Evolutionary conservation across 2,113 vertebrate genomes (phyloP).

Genomic region (Actenoides lindsayi): DNA sequence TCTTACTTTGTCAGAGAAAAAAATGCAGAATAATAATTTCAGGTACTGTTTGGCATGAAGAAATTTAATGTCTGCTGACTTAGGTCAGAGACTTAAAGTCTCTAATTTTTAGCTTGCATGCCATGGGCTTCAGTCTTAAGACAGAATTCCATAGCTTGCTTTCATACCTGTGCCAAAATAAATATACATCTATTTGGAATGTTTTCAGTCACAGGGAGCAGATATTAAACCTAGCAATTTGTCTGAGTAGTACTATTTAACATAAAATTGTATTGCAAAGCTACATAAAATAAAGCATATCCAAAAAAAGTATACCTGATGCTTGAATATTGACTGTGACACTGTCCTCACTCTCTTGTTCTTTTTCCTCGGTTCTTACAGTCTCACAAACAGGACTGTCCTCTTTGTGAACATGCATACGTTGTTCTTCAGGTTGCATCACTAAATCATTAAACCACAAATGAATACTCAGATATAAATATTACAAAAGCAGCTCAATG

Average conservation of each 20-base stretch:
- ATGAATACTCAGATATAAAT: neutral
- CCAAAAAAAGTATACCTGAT: conserved; percentile 65
- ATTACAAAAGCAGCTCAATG: neutral
- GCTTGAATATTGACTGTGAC: conserved; percentile 59
- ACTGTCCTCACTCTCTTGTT: conserved; percentile 1
- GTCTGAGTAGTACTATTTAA: neutral
- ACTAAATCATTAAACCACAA: neutral
- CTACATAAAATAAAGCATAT: neutral
- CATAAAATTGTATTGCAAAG: neutral
- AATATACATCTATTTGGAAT: neutral
- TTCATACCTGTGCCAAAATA: neutral
- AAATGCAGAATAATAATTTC: neutral
- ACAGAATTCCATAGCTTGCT: neutral
- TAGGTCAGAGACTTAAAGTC: neutral
- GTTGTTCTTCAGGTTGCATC: neutral
- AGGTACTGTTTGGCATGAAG: neutral
- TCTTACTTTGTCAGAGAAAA: neutral
- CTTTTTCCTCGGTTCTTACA: neutral
- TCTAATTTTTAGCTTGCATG: neutral
- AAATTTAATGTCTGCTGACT: neutral
- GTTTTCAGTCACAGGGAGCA: neutral
- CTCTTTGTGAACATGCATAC: neutral
- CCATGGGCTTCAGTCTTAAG: neutral
- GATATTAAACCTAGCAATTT: neutral
- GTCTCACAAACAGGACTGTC: conserved; percentile 24